Conservation (phyloP, 2,888 invertebrate genomes). For the Tanypteryx hageni region DNA sequence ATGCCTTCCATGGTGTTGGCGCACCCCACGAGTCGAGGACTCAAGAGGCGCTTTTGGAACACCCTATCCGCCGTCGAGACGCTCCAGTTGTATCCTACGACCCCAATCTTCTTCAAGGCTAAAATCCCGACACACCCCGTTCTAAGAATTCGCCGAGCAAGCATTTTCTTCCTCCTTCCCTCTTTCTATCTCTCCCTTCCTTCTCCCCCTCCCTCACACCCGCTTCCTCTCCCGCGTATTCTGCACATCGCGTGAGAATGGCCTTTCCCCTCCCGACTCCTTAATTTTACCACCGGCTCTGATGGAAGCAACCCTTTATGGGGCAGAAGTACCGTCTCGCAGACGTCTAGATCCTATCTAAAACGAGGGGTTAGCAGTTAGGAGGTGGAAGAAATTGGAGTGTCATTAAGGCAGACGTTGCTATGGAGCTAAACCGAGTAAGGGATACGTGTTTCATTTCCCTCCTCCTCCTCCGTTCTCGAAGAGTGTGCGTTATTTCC, state of each 20-base stretch:
- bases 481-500: background rate
- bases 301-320: background rate
- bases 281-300: background rate
- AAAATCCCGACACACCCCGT: background rate
- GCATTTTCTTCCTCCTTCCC: constrained; percentile 1
- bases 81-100: no score
- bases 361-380: constrained; percentile 17
- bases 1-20: no score
- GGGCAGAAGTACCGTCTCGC: background rate
- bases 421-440: background rate
- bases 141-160: background rate
- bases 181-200: background rate
- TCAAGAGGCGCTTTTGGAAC: no score
- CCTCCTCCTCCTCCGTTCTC: background rate
- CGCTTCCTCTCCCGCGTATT: background rate
- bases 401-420: constrained; percentile 7
- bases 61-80: no score
- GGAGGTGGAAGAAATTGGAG: constrained; percentile 22
- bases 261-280: background rate
- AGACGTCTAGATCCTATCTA: background rate
- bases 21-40: no score
- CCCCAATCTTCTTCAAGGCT: background rate
- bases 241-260: constrained; percentile 4
- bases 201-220: background rate
- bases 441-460: background rate